Evolutionary conservation across 2,113 vertebrate species (phyloP).

Genomic region (Phyllostomus discolor): DNA sequence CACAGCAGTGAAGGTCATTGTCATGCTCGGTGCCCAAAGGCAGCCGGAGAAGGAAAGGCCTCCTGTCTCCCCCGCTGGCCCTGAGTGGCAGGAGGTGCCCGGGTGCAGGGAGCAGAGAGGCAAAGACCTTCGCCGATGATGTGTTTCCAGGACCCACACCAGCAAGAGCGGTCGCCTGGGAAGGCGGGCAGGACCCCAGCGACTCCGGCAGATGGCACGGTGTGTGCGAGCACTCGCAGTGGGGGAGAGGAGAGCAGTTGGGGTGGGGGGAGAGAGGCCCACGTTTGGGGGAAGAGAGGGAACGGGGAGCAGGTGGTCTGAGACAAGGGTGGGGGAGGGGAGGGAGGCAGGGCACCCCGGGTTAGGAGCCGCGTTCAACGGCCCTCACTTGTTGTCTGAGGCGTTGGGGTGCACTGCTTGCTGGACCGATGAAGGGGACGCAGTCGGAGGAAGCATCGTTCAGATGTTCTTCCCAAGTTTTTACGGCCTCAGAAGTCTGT

Average conservation of each 20-base stretch:
- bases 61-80: not conserved
- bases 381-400: not conserved
- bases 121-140: not conserved
- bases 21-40: no score
- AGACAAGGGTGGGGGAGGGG: not conserved
- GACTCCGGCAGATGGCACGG: no score
- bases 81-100: not conserved
- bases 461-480: not conserved
- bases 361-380: accelerated
- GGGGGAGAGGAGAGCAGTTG: not conserved
- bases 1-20: not conserved
- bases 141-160: accelerated
- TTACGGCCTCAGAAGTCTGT: not conserved
- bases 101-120: not conserved
- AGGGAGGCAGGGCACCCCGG: accelerated
- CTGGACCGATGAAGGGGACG: no score
- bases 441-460: not conserved
- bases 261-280: no score
- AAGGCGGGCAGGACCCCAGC: not conserved
- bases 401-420: not conserved
- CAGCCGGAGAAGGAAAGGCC: not conserved
- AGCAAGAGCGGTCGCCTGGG: not conserved
- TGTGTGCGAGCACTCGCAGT: not conserved
- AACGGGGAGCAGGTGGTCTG: no score
- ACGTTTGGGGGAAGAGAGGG: not conserved